Evolutionary conservation across 1,140 invertebrate species (phyloP), one percentile per base, ranked within the genome.

Genomic region (Bradynema listronoti): DNA sequence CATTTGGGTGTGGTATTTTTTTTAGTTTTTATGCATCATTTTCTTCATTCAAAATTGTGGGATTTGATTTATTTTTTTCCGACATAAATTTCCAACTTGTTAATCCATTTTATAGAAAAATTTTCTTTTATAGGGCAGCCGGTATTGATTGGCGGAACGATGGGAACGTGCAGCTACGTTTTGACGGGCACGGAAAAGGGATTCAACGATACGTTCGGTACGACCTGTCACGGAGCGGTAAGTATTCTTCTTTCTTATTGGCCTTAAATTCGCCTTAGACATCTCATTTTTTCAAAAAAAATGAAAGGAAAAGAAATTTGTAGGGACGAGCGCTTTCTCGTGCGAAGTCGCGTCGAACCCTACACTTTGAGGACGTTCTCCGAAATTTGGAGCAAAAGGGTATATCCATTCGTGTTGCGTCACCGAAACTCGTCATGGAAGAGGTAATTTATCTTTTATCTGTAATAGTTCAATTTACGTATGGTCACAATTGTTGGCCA

Each of bases 111-210:
- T n/a, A n/a, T n/a, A n/a, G n/a, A n/a, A n/a, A n/a, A n/a, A n/a
- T n/a, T n/a, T n/a, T n/a, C n/a, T n/a, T n/a, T n/a, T n/a, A n/a
- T n/a, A 30, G 94, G 95, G 0, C 95, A 99, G 78, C 95, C 95
- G 3, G 93, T 99, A 11, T 81, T 99, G 6, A 98, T 99, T 78
- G 94, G 94, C 49, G 95, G 95, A 46, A 96, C 93, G 9, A 99
- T 99, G 95, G 95, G 95, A 24, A 99, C 95, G 0, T 98, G 93
- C 76, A 96, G 91, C 79, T 99, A 99, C 81, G 92, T 99, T 2
- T 81, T 99, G 11, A 99, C 94, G 33, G 95, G 83, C 29, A 84
- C 83, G 19, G 80, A 84, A 50, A 85, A 87, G 76, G 94, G 93
- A 64, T 97, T 99, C 91, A 82, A 85, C 63, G 90, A 97, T 81